Percentiles rank a stretch among this genome's conserved stretches.
phyloP scores from a whole-genome alignment of 2,888 invertebrate genomes.

The Xanthia icteritia region DNA sequence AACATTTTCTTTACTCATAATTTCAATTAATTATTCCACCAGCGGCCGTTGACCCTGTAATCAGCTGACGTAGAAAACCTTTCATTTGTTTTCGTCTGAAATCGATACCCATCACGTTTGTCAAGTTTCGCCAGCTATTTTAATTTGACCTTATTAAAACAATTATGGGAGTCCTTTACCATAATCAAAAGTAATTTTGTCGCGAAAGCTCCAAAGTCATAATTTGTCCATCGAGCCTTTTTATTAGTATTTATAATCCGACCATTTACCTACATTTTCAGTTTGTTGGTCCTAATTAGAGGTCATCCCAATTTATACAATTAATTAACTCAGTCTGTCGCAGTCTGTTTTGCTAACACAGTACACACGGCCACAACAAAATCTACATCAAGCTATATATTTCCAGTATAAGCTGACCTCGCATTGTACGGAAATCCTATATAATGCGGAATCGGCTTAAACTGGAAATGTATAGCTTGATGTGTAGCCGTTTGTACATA shows the following conservation, averaged over 20 bases:
- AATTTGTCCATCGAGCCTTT: conserved; percentile 9
- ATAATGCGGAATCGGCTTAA: too few relatives aligned
- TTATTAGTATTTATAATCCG: too few relatives aligned
- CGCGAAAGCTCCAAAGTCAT: neutral
- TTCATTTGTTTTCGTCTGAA: neutral
- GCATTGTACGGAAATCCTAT: too few relatives aligned
- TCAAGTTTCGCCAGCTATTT: neutral
- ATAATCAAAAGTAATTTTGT: neutral
- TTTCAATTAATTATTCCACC: neutral
- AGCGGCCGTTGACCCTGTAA: neutral
- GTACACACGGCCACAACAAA: too few relatives aligned
- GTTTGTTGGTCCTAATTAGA: conserved; percentile 8
- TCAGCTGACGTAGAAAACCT: neutral
- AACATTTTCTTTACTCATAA: neutral
- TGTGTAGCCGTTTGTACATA: too few relatives aligned
- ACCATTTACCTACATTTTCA: neutral
- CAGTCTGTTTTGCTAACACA: conserved; percentile 1
- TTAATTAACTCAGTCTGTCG: neutral
- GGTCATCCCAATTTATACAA: conserved; percentile 5
- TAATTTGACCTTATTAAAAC: neutral
- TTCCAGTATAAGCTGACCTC: too few relatives aligned
- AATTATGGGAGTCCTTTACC: neutral
- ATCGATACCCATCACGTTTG: neutral
- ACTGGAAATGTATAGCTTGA: too few relatives aligned
- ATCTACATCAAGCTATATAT: too few relatives aligned